phyloP scores from a whole-genome alignment of 2,113 vertebrate genomes.

The Phrynosoma platyrhinos region DNA sequence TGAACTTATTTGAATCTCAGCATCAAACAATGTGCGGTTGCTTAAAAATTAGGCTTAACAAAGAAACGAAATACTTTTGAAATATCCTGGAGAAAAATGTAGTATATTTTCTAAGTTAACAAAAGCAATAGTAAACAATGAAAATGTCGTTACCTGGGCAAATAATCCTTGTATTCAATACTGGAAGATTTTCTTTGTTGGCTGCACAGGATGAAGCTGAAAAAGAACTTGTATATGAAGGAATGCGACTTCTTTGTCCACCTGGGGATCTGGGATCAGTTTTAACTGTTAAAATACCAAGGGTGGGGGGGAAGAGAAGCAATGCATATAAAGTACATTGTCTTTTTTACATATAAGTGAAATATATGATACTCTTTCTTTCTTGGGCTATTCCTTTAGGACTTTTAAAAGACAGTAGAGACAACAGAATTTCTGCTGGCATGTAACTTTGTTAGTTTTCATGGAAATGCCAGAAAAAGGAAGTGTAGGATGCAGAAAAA shows the following conservation, averaged over 20 bases:
- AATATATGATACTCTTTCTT: not conserved
- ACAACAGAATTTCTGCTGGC: not conserved
- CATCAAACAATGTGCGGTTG: not conserved
- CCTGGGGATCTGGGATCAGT: constrained; percentile 86
- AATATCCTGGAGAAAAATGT: no score
- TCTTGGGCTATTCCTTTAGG: not conserved
- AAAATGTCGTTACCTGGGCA: constrained; percentile 86
- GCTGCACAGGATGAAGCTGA: constrained; percentile 86
- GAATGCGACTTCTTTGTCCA: constrained; percentile 81
- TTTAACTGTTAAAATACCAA: constrained; percentile 70
- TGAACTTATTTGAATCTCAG: not conserved
- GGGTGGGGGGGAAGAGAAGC: not conserved
- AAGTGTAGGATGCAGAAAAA: no score
- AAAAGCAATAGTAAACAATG: constrained; percentile 14
- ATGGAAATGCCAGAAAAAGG: not conserved
- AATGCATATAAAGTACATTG: not conserved
- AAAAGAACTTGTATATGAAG: constrained; percentile 85
- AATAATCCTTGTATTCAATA: constrained; percentile 98
- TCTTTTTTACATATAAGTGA: not conserved
- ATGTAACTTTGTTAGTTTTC: not conserved
- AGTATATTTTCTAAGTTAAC: not conserved
- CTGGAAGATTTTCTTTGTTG: constrained; percentile 96
- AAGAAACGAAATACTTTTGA: not conserved
- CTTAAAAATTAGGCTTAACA: not conserved
- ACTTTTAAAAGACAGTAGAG: not conserved